Percentiles rank a stretch among this genome's conserved stretches.
phyloP scores from a whole-genome alignment of 2,888 invertebrate genomes.

The Kuschelorhynchus macadamiae region DNA sequence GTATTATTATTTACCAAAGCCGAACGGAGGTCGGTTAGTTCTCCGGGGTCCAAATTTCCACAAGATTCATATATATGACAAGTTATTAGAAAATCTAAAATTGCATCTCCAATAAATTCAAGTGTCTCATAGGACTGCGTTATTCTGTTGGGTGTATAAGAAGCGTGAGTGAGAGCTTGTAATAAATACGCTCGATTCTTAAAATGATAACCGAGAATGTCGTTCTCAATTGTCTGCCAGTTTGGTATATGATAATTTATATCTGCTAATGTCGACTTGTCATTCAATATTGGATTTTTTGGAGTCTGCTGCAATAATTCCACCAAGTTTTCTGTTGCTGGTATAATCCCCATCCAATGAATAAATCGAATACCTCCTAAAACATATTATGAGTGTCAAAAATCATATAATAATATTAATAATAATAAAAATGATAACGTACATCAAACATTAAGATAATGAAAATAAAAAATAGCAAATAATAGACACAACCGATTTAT shows the following conservation, averaged over 20 bases:
- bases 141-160: conserved; percentile 83
- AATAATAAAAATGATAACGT: no score
- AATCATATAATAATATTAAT: not conserved
- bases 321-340: conserved; percentile 59
- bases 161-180: conserved; percentile 95
- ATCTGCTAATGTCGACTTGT: conserved; percentile 65
- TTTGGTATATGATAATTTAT: conserved; percentile 67
- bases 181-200: conserved; percentile 84
- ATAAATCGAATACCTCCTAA: conserved; percentile 60
- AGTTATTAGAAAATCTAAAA: conserved; percentile 91
- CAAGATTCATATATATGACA: conserved; percentile 87
- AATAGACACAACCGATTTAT: not conserved
- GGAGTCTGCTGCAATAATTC: conserved; percentile 57
- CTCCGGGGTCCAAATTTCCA: conserved; percentile 81
- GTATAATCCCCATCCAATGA: conserved; percentile 71
- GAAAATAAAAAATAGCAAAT: conserved; percentile 11
- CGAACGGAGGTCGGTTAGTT: conserved; percentile 93
- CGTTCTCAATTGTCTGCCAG: conserved; percentile 71
- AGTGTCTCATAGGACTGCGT: conserved; percentile 92
- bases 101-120: conserved; percentile 94
- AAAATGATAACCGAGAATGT: conserved; percentile 82
- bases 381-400: conserved; percentile 24
- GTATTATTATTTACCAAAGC: conserved; percentile 97
- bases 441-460: no score
- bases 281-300: conserved; percentile 66